These are phyloP conservation scores for Callipepla squamata DNA, from an alignment of 2,113 vertebrate species.

Conservation along the genomic window DNA sequence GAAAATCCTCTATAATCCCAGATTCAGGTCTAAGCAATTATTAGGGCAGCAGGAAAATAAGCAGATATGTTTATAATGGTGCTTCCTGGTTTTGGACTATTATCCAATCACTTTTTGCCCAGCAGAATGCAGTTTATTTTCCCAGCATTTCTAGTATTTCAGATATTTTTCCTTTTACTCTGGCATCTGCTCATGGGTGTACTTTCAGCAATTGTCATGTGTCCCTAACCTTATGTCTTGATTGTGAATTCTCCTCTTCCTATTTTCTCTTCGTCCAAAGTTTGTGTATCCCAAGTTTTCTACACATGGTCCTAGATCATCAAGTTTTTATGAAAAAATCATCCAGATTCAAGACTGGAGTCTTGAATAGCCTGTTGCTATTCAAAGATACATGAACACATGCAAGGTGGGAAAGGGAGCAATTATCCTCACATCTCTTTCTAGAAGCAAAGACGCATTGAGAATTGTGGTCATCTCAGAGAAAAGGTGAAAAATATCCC, in stretches of 20 bases:
- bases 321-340: not conserved
- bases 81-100: not conserved
- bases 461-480: not conserved
- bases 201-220: not conserved
- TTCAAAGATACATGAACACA: rapidly evolving
- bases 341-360: not conserved
- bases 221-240: not conserved
- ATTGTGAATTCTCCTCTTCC: not conserved
- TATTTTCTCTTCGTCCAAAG: not conserved
- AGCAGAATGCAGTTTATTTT: not conserved
- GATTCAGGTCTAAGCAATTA: not conserved
- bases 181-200: not conserved
- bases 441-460: not conserved
- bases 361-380: not conserved
- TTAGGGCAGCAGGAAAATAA: not conserved
- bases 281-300: not conserved
- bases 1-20: not conserved
- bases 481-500: not conserved
- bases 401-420: not conserved
- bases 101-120: not conserved
- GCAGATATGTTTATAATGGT: not conserved
- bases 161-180: not conserved
- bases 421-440: not conserved
- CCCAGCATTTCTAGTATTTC: not conserved
- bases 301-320: not conserved